Evolutionary conservation across 2,797 vertebrate genomes (phyloP), one percentile per base, ranked within the genome.

Genomic region (Enoplosus armatus): DNA sequence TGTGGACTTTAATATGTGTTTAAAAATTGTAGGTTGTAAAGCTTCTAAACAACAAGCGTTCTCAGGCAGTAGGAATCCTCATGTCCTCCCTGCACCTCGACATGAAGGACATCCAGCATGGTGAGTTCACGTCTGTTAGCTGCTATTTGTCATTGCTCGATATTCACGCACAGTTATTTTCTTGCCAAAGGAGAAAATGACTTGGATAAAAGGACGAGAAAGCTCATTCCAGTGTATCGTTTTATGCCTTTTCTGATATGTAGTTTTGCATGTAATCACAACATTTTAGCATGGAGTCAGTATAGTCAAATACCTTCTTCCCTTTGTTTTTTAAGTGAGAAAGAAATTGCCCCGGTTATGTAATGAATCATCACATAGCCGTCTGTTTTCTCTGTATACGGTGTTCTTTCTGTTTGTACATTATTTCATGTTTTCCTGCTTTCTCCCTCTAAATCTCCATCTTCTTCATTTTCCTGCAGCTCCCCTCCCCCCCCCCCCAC

Each of bases 11-110:
- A n/a, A 24, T n/a, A 20, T 35, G 55, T 35, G 18, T 58, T 58
- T n/a, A n/a, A n/a, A n/a, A n/a, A n/a, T n/a, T 92, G 87, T 27
- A 93, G 96, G 92, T 96, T 87, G 92, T 96, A 88, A 96, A 96
- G 94, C 93, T 93, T 79, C 85, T 94, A 2, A 95, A 94, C 93
- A 97, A 96, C 75, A 95, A 97, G 74, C 90, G 90, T 3, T 93
- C 93, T 71, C 94, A 99, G 94, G 98, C 98, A n/a, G 98, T 99
- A 71, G 98, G 98, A 72, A 99, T 99, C 93, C 93, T 99, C 80
- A 99, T 99, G 98, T 99, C 98, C 70, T 99, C 97, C 47, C 95
- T 99, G 79, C 98, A 99, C 83, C 95, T 99, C 66, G 98, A 99
- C 82, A 99, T 99, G 98, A 99, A 94, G 90, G 98, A 99, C 69